These are phyloP conservation scores for Calycopis cecrops DNA, from an alignment of 1,140 invertebrate species.

Conservation along the genomic window DNA sequence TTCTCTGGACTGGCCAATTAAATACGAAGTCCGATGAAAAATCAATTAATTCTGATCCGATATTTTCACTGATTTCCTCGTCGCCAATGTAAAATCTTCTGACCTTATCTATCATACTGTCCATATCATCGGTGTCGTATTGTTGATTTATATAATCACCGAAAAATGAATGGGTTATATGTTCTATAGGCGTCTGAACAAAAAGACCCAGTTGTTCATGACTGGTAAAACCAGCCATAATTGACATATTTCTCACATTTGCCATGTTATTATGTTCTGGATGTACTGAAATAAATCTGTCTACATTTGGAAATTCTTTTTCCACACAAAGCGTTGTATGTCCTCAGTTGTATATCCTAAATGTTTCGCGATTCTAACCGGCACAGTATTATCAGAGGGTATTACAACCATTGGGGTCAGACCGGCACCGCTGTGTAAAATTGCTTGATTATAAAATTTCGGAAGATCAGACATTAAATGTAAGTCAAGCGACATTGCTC, in stretches of 20 bases:
- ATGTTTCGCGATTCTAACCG: not conserved
- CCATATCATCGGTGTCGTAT: too few species aligned
- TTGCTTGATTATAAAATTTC: slow-evolving; percentile 4
- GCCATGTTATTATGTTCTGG: too few species aligned
- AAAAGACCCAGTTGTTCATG: slow-evolving; percentile 1
- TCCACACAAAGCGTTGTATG: too few species aligned
- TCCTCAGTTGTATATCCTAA: not conserved
- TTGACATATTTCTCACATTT: not conserved
- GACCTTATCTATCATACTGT: not conserved
- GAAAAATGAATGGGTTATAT: too few species aligned
- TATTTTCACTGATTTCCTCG: too few species aligned
- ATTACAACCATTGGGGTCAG: not conserved
- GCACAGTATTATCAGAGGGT: not conserved
- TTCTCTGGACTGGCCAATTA: not conserved
- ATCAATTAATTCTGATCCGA: too few species aligned
- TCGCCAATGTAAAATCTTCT: too few species aligned
- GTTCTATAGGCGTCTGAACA: not conserved
- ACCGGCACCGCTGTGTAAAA: slow-evolving; percentile 1
- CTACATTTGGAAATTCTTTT: too few species aligned
- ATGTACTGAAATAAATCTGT: too few species aligned
- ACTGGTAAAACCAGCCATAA: too few species aligned
- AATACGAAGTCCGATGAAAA: not conserved
- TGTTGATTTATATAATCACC: too few species aligned
- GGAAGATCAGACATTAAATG: not conserved
- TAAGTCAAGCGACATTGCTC: too few species aligned